phyloP scores from a whole-genome alignment of 2,888 invertebrate genomes.

The Synergus laeviventris region DNA sequence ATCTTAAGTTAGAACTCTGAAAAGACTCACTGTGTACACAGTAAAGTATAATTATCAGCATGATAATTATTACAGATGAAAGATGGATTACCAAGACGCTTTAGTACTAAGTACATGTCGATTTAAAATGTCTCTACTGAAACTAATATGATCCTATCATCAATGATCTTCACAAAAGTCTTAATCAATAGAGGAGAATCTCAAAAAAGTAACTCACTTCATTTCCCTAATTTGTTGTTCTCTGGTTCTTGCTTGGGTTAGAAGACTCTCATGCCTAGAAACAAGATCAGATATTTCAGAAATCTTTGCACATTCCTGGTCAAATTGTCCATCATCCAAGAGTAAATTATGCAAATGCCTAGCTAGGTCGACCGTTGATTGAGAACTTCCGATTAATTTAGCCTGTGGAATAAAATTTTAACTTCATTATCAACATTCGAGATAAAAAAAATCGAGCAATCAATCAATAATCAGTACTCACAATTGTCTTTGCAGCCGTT shows the following conservation, averaged over 20 bases:
- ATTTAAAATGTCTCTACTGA: conserved; percentile 37
- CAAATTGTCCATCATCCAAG: conserved; percentile 85
- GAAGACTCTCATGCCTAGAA: conserved; percentile 83
- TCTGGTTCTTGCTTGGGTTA: conserved; percentile 84
- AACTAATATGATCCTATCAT: conserved; percentile 33
- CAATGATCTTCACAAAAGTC: conserved; percentile 34
- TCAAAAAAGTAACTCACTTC: conserved; percentile 79
- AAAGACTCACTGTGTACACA: conserved; percentile 80
- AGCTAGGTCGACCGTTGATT: conserved; percentile 88
- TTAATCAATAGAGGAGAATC: background rate
- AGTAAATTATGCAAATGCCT: conserved; percentile 87
- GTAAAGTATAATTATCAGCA: conserved; percentile 79
- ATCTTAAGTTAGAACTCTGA: conserved; percentile 33
- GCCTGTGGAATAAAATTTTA: conserved; percentile 74
- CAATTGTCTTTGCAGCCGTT: conserved; percentile 83
- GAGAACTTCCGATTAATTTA: conserved; percentile 86
- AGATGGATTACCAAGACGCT: conserved; percentile 50
- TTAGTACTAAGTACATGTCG: conserved; percentile 41
- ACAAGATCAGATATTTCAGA: conserved; percentile 82
- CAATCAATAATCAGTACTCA: conserved; percentile 54
- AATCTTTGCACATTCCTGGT: conserved; percentile 81
- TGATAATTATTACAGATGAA: conserved; percentile 77
- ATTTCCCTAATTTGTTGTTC: conserved; percentile 87
- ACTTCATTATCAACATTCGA: background rate
- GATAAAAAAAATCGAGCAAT: background rate